Base-by-base conservation (phyloP, 1,140 invertebrate genomes). In the Orussus abietinus region DNA sequence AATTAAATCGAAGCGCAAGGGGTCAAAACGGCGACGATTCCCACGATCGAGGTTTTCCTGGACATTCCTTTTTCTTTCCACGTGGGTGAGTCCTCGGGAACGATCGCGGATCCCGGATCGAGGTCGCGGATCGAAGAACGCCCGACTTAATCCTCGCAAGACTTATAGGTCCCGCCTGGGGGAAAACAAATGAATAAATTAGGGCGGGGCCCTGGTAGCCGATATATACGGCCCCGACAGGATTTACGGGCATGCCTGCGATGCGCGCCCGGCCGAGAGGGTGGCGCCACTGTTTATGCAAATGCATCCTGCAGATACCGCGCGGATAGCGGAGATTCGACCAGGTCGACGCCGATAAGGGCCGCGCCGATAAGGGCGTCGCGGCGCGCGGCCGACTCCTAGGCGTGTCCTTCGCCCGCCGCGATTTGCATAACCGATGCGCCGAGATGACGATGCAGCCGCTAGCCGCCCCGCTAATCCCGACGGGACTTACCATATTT, bases 151-250 rank as follows among this genome's bases (percentile, higher is more conserved):
- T 25, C n/a, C 22, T 6, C 6, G 22, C n/a, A 25, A 7, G 22
- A 25, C 6, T 25, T 25, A 25, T 25, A n/a, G 22, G 22, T 25
- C 22, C n/a, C 6, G 22, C 22, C 22, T n/a, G 22, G 22, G 22
- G 22, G n/a, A 25, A 25, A 25, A 25, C 22, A 25, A 25, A 25
- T 25, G 22, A 25, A 25, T 25, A 25, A 25, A 25, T 25, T 25
- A 25, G 22, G 22, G 22, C 22, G 22, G 22, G 22, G 22, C 22
- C n/a, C n/a, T 25, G 22, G 22, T 25, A 25, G 22, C 22, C 22
- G 22, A 25, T n/a, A n/a, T 25, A n/a, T n/a, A n/a, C 6, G 22
- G 22, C 22, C 22, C 22, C n/a, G n/a, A 25, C n/a, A n/a, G 22
- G 22, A 25, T 25, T 25, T 25, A 25, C n/a, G n/a, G 6, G 22